Percentiles rank a stretch among this genome's conserved stretches.
phyloP scores from a whole-genome alignment of 2,113 vertebrate genomes.

The Cheirogaleus medius region DNA sequence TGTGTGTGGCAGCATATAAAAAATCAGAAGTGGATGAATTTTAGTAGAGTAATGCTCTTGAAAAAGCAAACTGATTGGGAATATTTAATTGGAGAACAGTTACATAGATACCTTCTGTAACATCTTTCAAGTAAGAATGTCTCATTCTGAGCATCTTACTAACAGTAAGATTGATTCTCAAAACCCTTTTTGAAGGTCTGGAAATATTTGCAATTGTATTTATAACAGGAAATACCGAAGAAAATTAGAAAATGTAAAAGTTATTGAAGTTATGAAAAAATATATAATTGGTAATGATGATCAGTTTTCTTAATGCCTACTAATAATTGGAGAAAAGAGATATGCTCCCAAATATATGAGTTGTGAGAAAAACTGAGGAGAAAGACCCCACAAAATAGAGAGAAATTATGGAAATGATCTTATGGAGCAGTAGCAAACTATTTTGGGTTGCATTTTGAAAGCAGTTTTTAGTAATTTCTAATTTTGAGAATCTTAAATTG shows the following conservation, averaged over 20 bases:
- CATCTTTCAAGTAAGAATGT: background rate
- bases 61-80: constrained; percentile 31
- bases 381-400: background rate
- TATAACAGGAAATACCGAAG: background rate
- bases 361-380: background rate
- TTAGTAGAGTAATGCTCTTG: background rate
- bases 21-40: constrained; percentile 40
- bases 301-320: background rate
- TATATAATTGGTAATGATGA: background rate
- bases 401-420: background rate
- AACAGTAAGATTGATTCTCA: background rate
- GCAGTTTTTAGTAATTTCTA: background rate
- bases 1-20: background rate
- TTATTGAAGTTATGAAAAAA: background rate
- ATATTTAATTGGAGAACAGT: constrained; percentile 34
- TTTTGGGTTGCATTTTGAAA: background rate
- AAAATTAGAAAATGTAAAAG: background rate
- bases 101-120: background rate
- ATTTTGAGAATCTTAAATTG: background rate
- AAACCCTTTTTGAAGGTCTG: background rate
- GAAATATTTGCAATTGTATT: background rate
- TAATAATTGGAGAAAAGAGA: background rate
- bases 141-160: background rate
- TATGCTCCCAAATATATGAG: background rate
- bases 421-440: background rate